Percentiles rank a stretch among this genome's conserved stretches.
These are phyloP conservation scores for Oncorhynchus masou DNA, from an alignment of 2,113 vertebrate species.

Conservation along the genomic window DNA sequence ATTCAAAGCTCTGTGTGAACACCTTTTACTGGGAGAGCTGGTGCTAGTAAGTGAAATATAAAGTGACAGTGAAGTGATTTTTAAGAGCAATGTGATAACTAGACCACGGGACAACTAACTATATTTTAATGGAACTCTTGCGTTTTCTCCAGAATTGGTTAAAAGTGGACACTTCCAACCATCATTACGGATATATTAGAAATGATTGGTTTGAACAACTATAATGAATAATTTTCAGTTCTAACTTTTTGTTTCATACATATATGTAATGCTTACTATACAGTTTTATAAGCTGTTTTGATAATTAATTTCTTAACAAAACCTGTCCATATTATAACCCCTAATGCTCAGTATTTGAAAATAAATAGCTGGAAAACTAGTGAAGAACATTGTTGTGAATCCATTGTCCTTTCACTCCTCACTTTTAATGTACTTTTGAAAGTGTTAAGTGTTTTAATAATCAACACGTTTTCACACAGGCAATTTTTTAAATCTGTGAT, in stretches of 20 bases:
- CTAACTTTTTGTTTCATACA: conserved; percentile 55
- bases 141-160: conserved; percentile 28
- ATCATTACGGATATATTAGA: conserved; percentile 58
- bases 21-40: conserved; percentile 54
- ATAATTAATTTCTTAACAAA: conserved; percentile 79
- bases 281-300: conserved; percentile 82
- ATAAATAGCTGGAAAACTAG: conserved; percentile 67
- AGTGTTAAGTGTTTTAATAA: no score
- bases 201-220: conserved; percentile 55
- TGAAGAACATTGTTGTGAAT: conserved; percentile 40
- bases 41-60: conserved; percentile 65
- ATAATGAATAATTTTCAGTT: conserved; percentile 46
- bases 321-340: conserved; percentile 78
- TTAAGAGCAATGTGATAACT: conserved; percentile 62
- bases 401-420: neutral
- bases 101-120: conserved; percentile 61
- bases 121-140: conserved; percentile 37
- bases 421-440: neutral
- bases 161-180: conserved; percentile 45
- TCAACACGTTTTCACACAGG: no score
- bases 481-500: no score
- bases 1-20: conserved; percentile 49
- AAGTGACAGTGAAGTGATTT: conserved; percentile 70
- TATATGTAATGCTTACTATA: conserved; percentile 73
- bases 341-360: conserved; percentile 76